A percentile compares a stretch with the other conserved stretches of the same genome.
Evolutionary conservation across 1,140 invertebrate species (phyloP).

Genomic region (Atta colombica): DNA sequence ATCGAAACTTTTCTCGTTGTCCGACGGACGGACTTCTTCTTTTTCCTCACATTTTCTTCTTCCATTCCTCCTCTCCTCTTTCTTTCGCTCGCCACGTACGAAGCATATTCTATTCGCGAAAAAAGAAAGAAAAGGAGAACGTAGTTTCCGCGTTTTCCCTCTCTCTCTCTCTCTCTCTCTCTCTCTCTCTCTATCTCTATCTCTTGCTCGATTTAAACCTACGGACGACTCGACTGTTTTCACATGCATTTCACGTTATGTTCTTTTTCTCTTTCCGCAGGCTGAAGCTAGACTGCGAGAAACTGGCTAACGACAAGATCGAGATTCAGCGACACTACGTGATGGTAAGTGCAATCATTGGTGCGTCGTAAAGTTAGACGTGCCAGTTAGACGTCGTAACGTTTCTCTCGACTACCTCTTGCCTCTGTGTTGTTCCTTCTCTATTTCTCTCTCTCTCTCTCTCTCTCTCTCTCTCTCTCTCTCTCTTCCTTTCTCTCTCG

Average conservation of each 20-base stretch:
- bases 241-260: not conserved
- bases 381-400: constrained; percentile 68
- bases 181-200: not conserved
- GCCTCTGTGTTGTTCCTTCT: constrained; percentile 53
- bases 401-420: constrained; percentile 68
- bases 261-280: constrained; percentile 86
- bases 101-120: constrained; percentile 44
- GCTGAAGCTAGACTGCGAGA: constrained; percentile 97
- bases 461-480: constrained; percentile 26
- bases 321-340: constrained; percentile 99
- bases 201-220: not conserved
- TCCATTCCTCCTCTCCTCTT: not conserved
- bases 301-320: constrained; percentile 98
- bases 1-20: constrained; percentile 73
- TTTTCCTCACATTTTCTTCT: constrained; percentile 4
- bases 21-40: constrained; percentile 31
- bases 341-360: constrained; percentile 92
- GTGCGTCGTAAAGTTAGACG: constrained; percentile 71
- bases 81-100: constrained; percentile 57
- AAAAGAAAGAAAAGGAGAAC: not conserved
- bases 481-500: constrained; percentile 56
- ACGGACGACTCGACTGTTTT: constrained; percentile 14
- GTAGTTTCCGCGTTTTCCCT: not conserved
- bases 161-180: constrained; percentile 11
- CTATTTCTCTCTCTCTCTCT: not conserved